Base-by-base conservation (phyloP, 2,797 vertebrate genomes). In the Premnoplex brunnescens region DNA sequence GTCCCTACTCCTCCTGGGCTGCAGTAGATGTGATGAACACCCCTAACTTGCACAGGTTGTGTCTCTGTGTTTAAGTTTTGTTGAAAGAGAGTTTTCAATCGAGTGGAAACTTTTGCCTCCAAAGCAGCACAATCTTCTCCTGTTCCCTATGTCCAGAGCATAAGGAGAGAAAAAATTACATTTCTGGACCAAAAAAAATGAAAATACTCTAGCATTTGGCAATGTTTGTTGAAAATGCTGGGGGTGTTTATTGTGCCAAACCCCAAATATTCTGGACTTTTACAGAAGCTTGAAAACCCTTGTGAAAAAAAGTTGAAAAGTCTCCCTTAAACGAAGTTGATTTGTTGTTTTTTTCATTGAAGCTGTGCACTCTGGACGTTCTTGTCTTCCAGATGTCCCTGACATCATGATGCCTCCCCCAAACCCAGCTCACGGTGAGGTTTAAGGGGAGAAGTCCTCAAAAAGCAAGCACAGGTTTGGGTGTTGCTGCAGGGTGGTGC, bases 231-330 rank as follows among this genome's bases (percentile, higher is more conserved):
- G 60, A 88, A 88, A 71, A 88, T 58, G n/a, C 75, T 78, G 49
- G 64, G 23, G 43, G 26, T 43, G 12, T 5, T 63, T 60, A 32
- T 59, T 91, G 67, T 90, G 89, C 94, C 92, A 94, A 94, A 93
- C 80, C 88, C 91, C 91, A 94, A 84, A 86, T 90, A 94, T 58
- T 90, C 36, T 68, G 14, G 86, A 84, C 66, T 72, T 94, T 39
- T 66, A 67, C 41, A 60, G 62, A 81, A 78, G 19, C 27, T 60
- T 49, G 67, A 73, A 67, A 79, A 85, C 36, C 10, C 39, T 68
- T 72, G n/a, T 54, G n/a, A 58, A 86, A 88, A 89, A 76, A 41
- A 32, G 21, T 18, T 39, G 43, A 69, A 30, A 66, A 60, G 19
- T 56, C 58, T 81, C 51, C 30, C 39, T 36, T 10, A 30, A 60